Base-by-base conservation (phyloP, 2,113 vertebrate genomes). In the Festucalex cinctus region DNA sequence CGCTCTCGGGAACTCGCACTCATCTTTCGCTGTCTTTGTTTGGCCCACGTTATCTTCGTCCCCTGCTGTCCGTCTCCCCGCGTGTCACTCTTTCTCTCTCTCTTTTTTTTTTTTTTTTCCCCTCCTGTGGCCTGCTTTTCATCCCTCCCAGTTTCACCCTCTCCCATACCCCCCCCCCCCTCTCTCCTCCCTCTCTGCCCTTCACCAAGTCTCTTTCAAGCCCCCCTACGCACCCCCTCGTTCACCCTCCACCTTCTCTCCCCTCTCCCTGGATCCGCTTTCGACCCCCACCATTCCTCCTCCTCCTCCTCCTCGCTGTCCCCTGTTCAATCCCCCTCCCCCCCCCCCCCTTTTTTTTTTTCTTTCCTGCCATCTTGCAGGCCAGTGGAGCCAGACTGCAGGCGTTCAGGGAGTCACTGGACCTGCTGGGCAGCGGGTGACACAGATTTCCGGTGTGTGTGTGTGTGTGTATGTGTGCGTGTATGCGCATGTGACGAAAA, bases 351-450 rank as follows among this genome's bases (percentile, higher is more conserved):
- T n/a, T n/a, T n/a, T n/a, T n/a, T n/a, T n/a, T n/a, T 73, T 70
- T 78, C 83, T 80, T 84, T 86, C 81, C 82, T 90, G 88, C 88
- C 88, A 88, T 90, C 87, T 88, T 90, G 85, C 85, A 86, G 87
- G 88, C 85, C 87, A 86, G 85, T 88, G 84, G 87, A 90, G 88
- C 88, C 88, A 87, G 85, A 88, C 88, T 88, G 85, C 85, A 88
- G 88, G 88, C 88, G 85, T 88, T 88, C 82, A 83, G 87, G 87
- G 88, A 90, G 88, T 87, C 87, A 88, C 83, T 88, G 86, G 87
- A 88, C 88, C 88, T 89, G 82, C 84, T 86, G 88, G 88, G 87
- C 87, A 87, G 87, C 85, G 87, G 86, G 88, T 90, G 88, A 90
- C 88, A 88, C 79, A 90, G 87, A 90, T 88, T 88, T 88, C 84